Evolutionary conservation across 2,888 invertebrate genomes (phyloP).

Genomic region (Eupithecia tripunctaria): DNA sequence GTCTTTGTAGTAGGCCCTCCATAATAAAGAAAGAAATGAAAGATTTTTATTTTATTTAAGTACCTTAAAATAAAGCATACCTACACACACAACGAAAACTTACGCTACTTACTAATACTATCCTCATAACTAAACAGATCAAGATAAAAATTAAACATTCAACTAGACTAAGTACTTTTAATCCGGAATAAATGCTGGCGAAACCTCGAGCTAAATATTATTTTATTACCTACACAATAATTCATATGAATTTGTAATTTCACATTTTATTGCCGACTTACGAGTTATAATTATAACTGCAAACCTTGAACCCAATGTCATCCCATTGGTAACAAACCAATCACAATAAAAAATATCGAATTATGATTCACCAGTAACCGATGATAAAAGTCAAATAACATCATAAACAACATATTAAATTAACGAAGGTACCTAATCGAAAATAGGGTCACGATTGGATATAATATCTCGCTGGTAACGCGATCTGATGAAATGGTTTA

Average conservation of each 20-base stretch:
- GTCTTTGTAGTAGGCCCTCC: too few relatives aligned
- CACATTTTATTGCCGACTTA: not conserved
- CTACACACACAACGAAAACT: too few relatives aligned
- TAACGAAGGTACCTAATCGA: constrained; percentile 31
- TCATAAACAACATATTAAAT: constrained; percentile 32
- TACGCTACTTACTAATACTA: too few relatives aligned
- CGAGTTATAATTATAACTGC: too few relatives aligned
- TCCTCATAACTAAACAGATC: too few relatives aligned
- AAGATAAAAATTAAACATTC: too few relatives aligned
- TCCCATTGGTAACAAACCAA: constrained; percentile 21
- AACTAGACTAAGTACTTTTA: too few relatives aligned
- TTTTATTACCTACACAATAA: too few relatives aligned
- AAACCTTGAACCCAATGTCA: not conserved
- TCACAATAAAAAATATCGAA: constrained; percentile 22
- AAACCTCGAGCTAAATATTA: not conserved
- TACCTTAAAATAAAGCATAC: too few relatives aligned
- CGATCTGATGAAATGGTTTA: constrained; percentile 17
- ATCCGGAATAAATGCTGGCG: too few relatives aligned
- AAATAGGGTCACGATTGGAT: constrained; percentile 34
- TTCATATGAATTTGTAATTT: not conserved
- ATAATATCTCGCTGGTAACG: constrained; percentile 27
- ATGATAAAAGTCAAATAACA: constrained; percentile 36
- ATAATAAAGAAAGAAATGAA: too few relatives aligned
- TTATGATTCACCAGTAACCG: constrained; percentile 25
- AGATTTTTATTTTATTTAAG: too few relatives aligned